A percentile compares a stretch with the other conserved stretches of the same genome.
phyloP scores from a whole-genome alignment of 1,140 invertebrate species.

The Diprion similis region DNA sequence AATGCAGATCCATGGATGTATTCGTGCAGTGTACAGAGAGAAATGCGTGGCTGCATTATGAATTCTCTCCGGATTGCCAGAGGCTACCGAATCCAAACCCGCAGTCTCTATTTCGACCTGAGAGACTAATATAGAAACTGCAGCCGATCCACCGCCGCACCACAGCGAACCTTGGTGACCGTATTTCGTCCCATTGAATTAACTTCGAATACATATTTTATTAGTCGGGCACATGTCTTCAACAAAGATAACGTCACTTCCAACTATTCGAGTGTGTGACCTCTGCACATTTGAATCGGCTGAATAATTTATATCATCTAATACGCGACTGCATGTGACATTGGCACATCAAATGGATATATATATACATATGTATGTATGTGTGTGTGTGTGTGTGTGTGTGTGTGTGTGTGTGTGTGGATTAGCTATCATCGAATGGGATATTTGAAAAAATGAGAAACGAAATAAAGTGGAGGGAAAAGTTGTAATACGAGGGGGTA shows the following conservation, averaged over 20 bases:
- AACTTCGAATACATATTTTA: neutral
- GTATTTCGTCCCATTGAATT: neutral
- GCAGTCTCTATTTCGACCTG: neutral
- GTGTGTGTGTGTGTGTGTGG: too few relatives aligned
- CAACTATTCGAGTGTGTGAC: too few relatives aligned
- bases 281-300: too few relatives aligned
- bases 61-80: neutral
- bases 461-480: neutral
- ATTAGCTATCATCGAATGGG: neutral
- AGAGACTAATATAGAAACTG: slow-evolving; percentile 3
- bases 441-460: neutral
- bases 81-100: neutral
- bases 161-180: neutral
- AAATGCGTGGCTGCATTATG: neutral
- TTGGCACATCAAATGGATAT: too few relatives aligned
- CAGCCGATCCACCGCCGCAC: neutral
- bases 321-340: too few relatives aligned
- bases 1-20: too few relatives aligned
- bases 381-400: too few relatives aligned
- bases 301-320: too few relatives aligned
- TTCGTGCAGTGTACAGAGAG: neutral
- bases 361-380: too few relatives aligned
- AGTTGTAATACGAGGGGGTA: slow-evolving; percentile 10
- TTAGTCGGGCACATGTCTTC: neutral
- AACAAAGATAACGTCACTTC: neutral